These are phyloP conservation scores for Panulirus ornatus DNA, from an alignment of 1,140 invertebrate species.

Conservation along the genomic window DNA sequence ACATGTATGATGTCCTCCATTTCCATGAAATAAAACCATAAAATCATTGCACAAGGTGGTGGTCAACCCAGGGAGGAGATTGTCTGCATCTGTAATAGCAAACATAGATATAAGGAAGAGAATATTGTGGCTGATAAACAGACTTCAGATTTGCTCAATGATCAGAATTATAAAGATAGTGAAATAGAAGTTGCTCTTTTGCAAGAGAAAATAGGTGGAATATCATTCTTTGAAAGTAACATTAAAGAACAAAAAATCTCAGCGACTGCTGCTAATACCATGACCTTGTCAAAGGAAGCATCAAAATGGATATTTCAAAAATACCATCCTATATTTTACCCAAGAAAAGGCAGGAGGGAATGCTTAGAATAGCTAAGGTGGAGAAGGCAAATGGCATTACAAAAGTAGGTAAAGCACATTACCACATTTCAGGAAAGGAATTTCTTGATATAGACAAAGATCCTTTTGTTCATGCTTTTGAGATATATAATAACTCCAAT, in stretches of 20 bases:
- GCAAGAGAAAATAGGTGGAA: no score
- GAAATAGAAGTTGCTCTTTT: no score
- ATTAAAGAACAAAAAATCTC: no score
- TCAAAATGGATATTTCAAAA: slow-evolving; percentile 9
- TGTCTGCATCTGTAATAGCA: not conserved
- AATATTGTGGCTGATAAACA: not conserved
- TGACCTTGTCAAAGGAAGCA: not conserved
- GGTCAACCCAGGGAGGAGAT: no score
- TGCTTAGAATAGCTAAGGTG: not conserved
- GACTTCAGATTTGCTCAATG: not conserved
- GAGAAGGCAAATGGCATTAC: not conserved
- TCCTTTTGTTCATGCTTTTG: not conserved
- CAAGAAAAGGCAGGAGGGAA: slow-evolving; percentile 10
- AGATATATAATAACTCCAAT: no score
- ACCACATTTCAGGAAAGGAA: not conserved
- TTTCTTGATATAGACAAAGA: not conserved
- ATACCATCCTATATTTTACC: slow-evolving; percentile 30
- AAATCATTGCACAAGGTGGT: no score
- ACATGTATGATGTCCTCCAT: not conserved
- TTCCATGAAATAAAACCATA: no score
- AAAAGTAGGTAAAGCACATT: not conserved
- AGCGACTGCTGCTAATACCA: not conserved
- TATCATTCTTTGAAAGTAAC: no score
- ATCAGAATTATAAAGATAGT: not conserved
- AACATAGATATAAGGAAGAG: not conserved